Evolutionary conservation across 2,888 invertebrate genomes (phyloP).

Genomic region (Brachypalpus laphriformis): DNA sequence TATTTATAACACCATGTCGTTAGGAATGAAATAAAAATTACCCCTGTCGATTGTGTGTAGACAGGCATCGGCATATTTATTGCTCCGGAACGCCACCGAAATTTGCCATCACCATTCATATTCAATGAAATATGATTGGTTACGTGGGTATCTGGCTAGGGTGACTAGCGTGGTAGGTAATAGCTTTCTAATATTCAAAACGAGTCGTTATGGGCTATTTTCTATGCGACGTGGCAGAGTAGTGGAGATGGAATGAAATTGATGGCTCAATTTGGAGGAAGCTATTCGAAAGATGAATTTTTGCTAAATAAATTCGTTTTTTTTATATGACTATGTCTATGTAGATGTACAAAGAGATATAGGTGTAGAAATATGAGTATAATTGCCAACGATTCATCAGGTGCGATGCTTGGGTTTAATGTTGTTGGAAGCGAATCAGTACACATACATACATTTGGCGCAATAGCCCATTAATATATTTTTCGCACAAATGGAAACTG

Average conservation of each 20-base stretch:
- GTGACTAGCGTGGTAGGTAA: constrained; percentile 35
- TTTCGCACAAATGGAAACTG: too few species aligned
- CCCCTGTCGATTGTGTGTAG: constrained; percentile 30
- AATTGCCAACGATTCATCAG: constrained; percentile 7
- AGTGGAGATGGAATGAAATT: constrained; percentile 34
- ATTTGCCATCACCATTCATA: constrained; percentile 50
- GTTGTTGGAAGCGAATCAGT: too few species aligned
- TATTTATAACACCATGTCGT: constrained; percentile 40
- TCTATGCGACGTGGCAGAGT: neutral
- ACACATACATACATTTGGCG: too few species aligned
- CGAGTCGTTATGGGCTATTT: constrained; percentile 58
- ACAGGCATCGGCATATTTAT: constrained; percentile 35
- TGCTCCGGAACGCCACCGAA: constrained; percentile 33
- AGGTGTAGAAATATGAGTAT: neutral
- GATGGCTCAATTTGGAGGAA: constrained; percentile 52
- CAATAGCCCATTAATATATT: too few species aligned
- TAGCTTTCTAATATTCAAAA: constrained; percentile 70
- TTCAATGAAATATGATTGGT: constrained; percentile 64
- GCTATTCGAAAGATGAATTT: constrained; percentile 45
- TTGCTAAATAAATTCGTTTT: constrained; percentile 11
- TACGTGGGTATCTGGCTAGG: constrained; percentile 9
- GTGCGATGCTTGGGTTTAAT: neutral
- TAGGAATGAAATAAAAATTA: constrained; percentile 60
- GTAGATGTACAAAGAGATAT: neutral
- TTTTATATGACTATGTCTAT: neutral